Base-by-base conservation (phyloP, 2,888 invertebrate species). In the Heteromyza rotundicornis region DNA sequence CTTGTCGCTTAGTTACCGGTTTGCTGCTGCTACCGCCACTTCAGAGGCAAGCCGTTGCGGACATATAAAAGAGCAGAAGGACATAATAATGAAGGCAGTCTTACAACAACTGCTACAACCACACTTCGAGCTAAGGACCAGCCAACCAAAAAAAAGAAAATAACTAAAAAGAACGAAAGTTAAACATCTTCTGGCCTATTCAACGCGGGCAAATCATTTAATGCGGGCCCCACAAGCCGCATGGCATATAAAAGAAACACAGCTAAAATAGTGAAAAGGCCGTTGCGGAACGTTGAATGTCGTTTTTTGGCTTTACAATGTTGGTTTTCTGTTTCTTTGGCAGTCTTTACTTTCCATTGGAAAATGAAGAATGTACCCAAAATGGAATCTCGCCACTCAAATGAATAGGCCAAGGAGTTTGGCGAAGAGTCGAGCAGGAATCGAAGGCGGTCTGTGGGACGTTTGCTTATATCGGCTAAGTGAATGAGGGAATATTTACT, bases 401-500 rank as follows among this genome's bases (percentile, higher is more conserved):
- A n/a, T 40, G 40, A 51, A 36, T 20, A 24, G 40, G 53, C 23
- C 10, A 23, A 16, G 16, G 17, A 5, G 7, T 27, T 5, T 27
- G 27, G 27, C 27, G 5, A 27, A 49, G 47, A 17, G 40, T 50
- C 20, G 19, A 47, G 22, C 22, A 35, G 19, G 40, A n/a, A n/a
- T n/a, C 3, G 14, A 51, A 56, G 12, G 23, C 8, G 12, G 12
- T 52, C 32, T n/a, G n/a, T n/a, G 57, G 57, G 55, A 60, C 55
- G 53, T 64, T 64, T 20, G 49, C 57, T 58, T 53, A 54, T 54
- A 57, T 56, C 23, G 22, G 52, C 52, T 24, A 20, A 47, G 12
- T 61, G 61, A 64, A 59, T 61, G 59, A 64, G 59, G 54, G 50
- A 58, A 47, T 64, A 50, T 64, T 64, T 61, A 61, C 61, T 52